Conservation (phyloP, 1,140 invertebrate genomes). For the Aphis gossypii region DNA sequence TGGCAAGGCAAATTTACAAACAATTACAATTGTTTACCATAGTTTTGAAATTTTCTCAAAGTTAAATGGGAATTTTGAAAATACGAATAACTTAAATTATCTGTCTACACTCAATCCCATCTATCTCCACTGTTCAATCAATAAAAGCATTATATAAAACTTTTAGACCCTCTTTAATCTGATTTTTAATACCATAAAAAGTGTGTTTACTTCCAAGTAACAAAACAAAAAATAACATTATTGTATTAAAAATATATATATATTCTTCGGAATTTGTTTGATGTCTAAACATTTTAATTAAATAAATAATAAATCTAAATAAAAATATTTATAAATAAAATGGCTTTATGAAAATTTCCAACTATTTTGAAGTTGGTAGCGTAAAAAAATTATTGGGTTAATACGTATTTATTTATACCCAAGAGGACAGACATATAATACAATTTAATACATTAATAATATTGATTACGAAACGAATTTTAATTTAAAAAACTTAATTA, state of each 20-base stretch:
- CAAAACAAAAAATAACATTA: neutral
- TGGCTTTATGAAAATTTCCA: neutral
- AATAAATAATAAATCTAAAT: conserved; percentile 22
- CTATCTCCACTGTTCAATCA: neutral
- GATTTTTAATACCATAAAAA: neutral
- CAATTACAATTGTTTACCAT: neutral
- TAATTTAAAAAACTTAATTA: too few species aligned
- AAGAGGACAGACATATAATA: neutral
- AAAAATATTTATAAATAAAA: neutral
- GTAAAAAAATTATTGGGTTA: neutral
- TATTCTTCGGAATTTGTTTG: neutral
- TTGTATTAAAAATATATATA: neutral
- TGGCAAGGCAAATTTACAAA: neutral
- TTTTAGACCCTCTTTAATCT: neutral
- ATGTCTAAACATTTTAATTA: neutral
- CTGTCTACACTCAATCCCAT: neutral
- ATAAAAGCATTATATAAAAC: neutral
- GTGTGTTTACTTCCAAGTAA: neutral
- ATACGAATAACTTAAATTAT: neutral
- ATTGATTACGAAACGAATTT: neutral
- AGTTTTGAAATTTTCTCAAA: neutral
- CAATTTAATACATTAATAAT: neutral
- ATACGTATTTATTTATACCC: neutral
- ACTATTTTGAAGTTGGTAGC: neutral
- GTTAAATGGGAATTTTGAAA: neutral